Evolutionary conservation across 2,797 vertebrate genomes (phyloP).

Genomic region (Malurus splendens): DNA sequence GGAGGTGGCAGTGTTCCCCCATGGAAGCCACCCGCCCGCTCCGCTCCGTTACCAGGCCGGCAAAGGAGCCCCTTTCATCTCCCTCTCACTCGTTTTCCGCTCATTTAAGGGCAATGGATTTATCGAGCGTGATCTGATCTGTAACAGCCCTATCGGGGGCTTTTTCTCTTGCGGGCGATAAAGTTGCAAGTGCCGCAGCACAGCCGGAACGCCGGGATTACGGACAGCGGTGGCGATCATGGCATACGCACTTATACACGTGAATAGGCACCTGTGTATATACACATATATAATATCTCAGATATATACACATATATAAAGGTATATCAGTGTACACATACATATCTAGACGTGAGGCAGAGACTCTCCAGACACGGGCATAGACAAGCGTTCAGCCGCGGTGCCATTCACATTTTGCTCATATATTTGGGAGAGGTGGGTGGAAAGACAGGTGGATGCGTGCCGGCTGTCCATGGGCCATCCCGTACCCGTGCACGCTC

Average conservation of each 20-base stretch:
- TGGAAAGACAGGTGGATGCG: neutral
- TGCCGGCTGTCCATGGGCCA: no score
- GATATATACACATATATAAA: neutral
- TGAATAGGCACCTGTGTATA: no score
- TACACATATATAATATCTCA: neutral
- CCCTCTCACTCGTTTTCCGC: neutral
- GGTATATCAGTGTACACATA: rapidly evolving
- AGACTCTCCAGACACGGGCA: neutral
- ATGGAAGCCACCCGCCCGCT: neutral
- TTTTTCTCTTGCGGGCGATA: neutral
- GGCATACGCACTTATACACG: neutral
- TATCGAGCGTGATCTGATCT: neutral
- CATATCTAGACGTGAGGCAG: neutral
- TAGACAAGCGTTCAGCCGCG: neutral
- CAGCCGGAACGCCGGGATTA: neutral
- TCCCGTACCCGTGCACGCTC: neutral
- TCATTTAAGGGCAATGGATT: neutral
- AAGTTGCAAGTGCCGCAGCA: neutral
- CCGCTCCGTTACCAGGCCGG: neutral
- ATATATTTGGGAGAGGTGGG: neutral
- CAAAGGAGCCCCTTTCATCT: neutral
- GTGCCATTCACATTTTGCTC: neutral
- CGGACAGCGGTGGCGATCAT: neutral
- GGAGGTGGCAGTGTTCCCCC: constrained; percentile 71
- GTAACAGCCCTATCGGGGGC: neutral